A percentile compares a stretch with the other conserved stretches of the same genome.
Evolutionary conservation across 1,140 invertebrate species (phyloP).

Genomic region (Panagrolaimus sp.): DNA sequence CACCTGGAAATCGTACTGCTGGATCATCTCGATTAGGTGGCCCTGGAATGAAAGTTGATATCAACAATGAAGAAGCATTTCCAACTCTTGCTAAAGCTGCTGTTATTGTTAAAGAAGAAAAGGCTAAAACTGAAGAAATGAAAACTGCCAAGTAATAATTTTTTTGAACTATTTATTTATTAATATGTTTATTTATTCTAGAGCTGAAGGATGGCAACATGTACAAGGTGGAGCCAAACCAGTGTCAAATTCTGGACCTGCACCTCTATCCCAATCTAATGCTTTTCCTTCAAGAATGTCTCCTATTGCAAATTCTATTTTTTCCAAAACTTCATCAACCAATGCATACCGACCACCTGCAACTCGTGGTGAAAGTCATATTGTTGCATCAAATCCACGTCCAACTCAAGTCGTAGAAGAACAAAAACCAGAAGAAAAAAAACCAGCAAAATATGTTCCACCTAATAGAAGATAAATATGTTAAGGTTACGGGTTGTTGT

Average conservation of each 20-base stretch:
- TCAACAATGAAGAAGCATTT: constrained; percentile 8
- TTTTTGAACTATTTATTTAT: no score
- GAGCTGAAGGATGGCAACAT: not conserved
- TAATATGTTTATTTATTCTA: not conserved
- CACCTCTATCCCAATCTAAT: no score
- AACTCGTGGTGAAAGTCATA: not conserved
- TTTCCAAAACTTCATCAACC: not conserved
- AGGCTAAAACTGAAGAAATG: not conserved
- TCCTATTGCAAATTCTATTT: not conserved
- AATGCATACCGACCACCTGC: constrained; percentile 11
- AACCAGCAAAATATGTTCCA: not conserved
- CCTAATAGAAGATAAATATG: not conserved
- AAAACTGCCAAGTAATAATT: not conserved
- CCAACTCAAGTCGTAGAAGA: not conserved
- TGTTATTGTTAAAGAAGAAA: not conserved
- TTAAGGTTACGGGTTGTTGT: no score
- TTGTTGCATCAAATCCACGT: not conserved
- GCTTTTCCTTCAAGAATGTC: not conserved
- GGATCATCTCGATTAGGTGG: not conserved
- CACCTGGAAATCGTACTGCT: not conserved
- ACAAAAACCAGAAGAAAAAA: not conserved
- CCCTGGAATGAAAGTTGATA: not conserved
- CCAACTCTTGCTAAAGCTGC: not conserved
- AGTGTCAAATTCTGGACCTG: not conserved
- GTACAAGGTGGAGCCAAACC: not conserved